Base-by-base conservation (phyloP, 2,113 vertebrate species). In the Oreochromis niloticus region DNA sequence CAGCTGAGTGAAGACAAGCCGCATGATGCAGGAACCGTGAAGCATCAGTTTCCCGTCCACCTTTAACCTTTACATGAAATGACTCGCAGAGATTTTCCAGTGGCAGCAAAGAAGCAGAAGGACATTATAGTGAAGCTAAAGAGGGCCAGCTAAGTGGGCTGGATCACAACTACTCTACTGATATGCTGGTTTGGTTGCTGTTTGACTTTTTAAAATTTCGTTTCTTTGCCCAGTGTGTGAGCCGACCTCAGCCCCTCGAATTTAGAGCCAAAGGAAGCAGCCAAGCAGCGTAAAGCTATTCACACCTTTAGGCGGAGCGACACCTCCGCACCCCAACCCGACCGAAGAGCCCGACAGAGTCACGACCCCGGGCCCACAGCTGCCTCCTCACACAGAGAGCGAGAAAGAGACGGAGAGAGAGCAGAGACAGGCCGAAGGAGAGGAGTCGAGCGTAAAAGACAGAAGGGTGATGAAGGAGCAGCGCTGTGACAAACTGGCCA, bases 221-320 rank as follows among this genome's bases (percentile, higher is more conserved):
- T 83, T 66, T 80, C 61, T 39, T 66, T 86, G 19, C 36, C 54
- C 52, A 36, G 63, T 71, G 84, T 84, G 66, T 75, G 80, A 90
- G 87, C 87, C 80, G 78, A 88, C 86, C 88, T 83, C 91, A 94
- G 82, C 83, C 88, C 90, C 87, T 89, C 85, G 0, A 85, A n/a
- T 82, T 39, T 55, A 88, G 84, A 91, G 84, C 91, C 32, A 81
- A 81, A 88, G 39, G 68, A 93, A 94, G 92, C 85, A 66, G 91
- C 82, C 41, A 92, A 94, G 93, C 92, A 61, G 92, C 90, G 19
- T 90, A 87, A 93, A 95, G 93, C 92, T 92, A 94, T 92, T 93
- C 89, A 91, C 94, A 93, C 94, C 87, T 88, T 88, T 50, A 88
- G 80, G 71, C 41, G 41, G 80, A 82, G 80, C 6, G 1, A 81